Evolutionary conservation across 1,140 invertebrate species (phyloP), one percentile per base, ranked within the genome.

Genomic region (Acromyrmex charruanus): DNA sequence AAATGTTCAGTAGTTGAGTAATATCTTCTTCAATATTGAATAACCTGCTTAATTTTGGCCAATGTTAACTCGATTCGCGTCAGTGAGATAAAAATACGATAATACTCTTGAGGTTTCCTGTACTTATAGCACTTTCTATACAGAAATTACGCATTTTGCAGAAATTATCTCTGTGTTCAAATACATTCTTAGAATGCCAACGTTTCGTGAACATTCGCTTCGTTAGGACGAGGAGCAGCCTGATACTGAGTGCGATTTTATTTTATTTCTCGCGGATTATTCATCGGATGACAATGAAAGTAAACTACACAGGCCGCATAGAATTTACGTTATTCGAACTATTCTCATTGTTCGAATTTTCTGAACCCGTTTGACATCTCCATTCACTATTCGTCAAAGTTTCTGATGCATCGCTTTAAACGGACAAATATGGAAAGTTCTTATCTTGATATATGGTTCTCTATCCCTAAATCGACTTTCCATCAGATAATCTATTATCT

Each of bases 401-500:
- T 49, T n/a, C 7, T 16, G n/a, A 31, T 9, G 21, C 39, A 12
- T 77, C 21, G 31, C 16, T 25, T 31, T 59, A 44, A 82, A 44
- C 12, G 21, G 14, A 59, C 21, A 61, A 84, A 61, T 72, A 31
- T 31, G 21, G 25, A n/a, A n/a, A 74, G 28, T 49, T 84, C n/a
- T 84, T 61, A 2, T 14, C 7, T 7, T 53, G 79, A 72, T 21
- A 61, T 59, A 59, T 49, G 53, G 39, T 61, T 74, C 39, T 61
- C 35, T 25, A 28, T 55, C 2, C 58, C 71, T 12, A 55, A 61
- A 75, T 53, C 14, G 69, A 39, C 55, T 75, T 84, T 51, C 69
- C n/a, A 58, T 75, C 49, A 84, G 69, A 75, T 75, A 84, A 84
- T 84, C 68, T 61, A 75, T 84, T 84, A 63, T 75, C 55, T 68